Base-by-base conservation (phyloP, 2,113 vertebrate species). In the Pangasianodon gigas region DNA sequence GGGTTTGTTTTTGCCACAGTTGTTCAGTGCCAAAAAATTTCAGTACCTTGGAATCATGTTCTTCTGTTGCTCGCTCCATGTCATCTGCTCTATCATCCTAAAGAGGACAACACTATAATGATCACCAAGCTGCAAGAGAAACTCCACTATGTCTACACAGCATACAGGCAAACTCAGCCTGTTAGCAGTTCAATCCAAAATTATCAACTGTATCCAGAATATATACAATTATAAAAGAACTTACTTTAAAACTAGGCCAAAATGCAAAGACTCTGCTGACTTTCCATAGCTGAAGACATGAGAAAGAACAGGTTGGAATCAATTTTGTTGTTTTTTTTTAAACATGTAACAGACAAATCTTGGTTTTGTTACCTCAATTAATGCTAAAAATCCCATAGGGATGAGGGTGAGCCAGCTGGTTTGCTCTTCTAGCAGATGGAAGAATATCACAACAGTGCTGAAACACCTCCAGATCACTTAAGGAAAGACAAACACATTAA, bases 391-490 rank as follows among this genome's bases (percentile, higher is more conserved):
- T 18, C 97, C 98, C 3, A 98, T 97, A 0, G 98, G 98, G 77
- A 98, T 94, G 85, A 99, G 95, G 44, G 98, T 97, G 91, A 99
- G 94, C 87, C 99, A 94, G 94, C 97, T 98, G 37, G 97, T 98
- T 94, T 98, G 97, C 92, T 97, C 97, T 85, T 98, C 97, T 90
- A 99, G 91, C 90, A 99, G 96, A 93, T 98, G 97, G 71, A 99
- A 97, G 93, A 99, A 99, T 92, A 99, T 97, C 90, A 99, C 96
- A 90, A 98, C 94, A 0, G 97, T 99, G 92, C 98, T 96, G 60
- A 99, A 97, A 93, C 98, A 97, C 56, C 98, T 96, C 98, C 98
- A 99, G 90, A 98, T 94, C 65, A 99, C 98, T 99, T 90, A 14
- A 94, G 91, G 75, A 2, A 0, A 84, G 32, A 67, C 81, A 90